These are phyloP conservation scores for Grammomys dolichurus DNA, from an alignment of 2,113 vertebrate species.

Conservation along the genomic window DNA sequence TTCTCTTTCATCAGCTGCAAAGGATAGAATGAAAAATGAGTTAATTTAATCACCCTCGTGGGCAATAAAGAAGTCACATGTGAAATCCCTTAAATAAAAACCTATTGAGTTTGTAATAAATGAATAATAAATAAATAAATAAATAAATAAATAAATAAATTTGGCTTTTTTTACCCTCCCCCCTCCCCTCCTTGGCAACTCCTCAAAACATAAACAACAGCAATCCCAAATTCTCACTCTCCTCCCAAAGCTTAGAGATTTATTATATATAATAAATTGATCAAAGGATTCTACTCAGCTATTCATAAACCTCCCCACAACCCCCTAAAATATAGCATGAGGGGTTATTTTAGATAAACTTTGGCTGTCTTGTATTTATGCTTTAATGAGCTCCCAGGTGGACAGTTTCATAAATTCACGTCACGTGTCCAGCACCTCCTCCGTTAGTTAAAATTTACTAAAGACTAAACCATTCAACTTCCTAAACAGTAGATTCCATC, in stretches of 20 bases:
- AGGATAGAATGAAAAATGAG: not conserved
- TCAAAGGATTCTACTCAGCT: not conserved
- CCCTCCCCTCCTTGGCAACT: not conserved
- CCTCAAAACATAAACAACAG: not conserved
- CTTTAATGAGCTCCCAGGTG: not conserved
- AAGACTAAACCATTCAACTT: not conserved
- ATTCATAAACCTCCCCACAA: not conserved
- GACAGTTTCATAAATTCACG: not conserved
- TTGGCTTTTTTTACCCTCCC: not conserved
- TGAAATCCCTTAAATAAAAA: not conserved
- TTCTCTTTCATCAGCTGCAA: too few relatives aligned
- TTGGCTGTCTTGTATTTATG: not conserved
- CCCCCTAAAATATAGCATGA: not conserved
- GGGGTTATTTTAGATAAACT: constrained; percentile 18
- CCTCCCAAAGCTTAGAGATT: not conserved
- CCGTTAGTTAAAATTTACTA: not conserved
- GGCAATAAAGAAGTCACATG: not conserved
- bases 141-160: constrained; percentile 4
- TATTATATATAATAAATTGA: not conserved
- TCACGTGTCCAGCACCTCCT: not conserved
- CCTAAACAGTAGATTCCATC: not conserved
- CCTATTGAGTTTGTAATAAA: not conserved
- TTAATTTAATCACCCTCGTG: not conserved
- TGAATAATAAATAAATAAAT: not conserved
- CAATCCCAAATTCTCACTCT: not conserved